Percentiles rank a stretch among this genome's conserved stretches.
These are phyloP conservation scores for Pogonocichla stellata DNA, from an alignment of 2,113 vertebrate species.

Conservation along the genomic window DNA sequence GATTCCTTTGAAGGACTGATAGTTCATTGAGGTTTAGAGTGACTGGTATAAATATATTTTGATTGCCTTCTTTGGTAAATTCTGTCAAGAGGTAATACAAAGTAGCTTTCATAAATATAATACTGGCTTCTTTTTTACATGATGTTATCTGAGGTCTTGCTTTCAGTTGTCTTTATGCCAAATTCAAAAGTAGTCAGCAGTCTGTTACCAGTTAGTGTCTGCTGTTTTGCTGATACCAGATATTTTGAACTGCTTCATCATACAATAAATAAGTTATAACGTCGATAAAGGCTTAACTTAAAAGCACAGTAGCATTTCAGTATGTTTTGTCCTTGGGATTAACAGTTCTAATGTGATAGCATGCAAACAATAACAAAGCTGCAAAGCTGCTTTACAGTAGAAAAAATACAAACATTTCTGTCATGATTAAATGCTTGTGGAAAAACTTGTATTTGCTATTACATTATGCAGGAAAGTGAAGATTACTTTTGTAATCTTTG, in stretches of 20 bases:
- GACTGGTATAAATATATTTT: not conserved
- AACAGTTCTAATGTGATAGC: not conserved
- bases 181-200: not conserved
- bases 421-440: not conserved
- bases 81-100: not conserved
- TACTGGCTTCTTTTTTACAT: not conserved
- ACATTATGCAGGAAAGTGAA: not conserved
- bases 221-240: not conserved
- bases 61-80: not conserved
- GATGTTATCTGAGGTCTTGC: not conserved
- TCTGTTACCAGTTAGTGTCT: not conserved
- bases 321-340: not conserved
- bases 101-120: not conserved
- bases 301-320: not conserved
- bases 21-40: not conserved
- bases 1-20: not conserved
- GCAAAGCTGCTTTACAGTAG: not conserved
- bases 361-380: not conserved
- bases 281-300: not conserved
- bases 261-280: not conserved
- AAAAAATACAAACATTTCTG: not conserved
- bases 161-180: not conserved
- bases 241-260: not conserved
- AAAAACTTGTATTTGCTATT: not conserved
- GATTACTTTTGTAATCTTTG: not conserved